Percentiles rank a stretch among this genome's conserved stretches.
Evolutionary conservation across 2,113 vertebrate species (phyloP).

Genomic region (Puma concolor): DNA sequence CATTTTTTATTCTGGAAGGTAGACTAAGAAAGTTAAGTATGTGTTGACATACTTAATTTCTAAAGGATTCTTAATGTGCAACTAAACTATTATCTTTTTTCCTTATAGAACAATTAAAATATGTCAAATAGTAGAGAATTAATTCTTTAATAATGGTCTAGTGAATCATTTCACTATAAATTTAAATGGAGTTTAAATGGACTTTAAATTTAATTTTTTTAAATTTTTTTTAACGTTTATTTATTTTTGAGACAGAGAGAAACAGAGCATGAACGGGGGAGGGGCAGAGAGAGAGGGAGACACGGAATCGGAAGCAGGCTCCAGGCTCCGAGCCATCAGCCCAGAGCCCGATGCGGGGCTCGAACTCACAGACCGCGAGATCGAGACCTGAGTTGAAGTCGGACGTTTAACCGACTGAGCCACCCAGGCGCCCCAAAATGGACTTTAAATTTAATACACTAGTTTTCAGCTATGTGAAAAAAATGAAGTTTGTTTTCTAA

Average conservation of each 20-base stretch:
- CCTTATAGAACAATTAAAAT: neutral
- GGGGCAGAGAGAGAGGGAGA: no score
- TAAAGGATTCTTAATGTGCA: neutral
- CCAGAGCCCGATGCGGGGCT: no score
- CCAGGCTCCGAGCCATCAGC: no score
- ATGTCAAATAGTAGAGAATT: neutral
- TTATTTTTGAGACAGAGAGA: no score
- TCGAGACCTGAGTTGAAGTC: no score
- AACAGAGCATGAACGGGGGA: no score
- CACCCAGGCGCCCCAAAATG: neutral
- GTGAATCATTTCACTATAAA: constrained; percentile 27
- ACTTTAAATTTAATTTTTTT: neutral
- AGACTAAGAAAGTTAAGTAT: neutral
- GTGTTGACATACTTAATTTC: neutral
- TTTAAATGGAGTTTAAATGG: neutral
- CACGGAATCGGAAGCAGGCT: no score
- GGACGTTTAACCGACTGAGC: no score
- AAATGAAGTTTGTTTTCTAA: neutral
- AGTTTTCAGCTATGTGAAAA: neutral
- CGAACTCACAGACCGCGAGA: no score
- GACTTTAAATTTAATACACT: neutral
- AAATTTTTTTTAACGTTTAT: no score
- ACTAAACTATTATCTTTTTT: neutral
- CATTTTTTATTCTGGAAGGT: neutral
- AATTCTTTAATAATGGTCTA: neutral